Conservation (phyloP, 2,888 invertebrate species). For the Synergus japonicus region DNA sequence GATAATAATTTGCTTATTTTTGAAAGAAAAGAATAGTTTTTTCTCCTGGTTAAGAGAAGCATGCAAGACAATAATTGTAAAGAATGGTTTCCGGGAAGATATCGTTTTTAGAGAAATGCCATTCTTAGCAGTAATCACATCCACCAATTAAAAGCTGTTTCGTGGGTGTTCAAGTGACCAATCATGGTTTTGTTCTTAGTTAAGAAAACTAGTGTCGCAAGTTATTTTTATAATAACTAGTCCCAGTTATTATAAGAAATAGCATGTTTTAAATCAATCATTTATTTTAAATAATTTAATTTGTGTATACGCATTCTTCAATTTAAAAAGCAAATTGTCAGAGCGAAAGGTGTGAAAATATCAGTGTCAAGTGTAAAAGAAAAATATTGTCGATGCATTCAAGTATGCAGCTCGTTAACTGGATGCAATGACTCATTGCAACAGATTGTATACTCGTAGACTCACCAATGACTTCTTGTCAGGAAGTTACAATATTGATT, state of each 20-base stretch:
- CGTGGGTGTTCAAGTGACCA: conserved; percentile 15
- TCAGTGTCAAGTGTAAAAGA: conserved; percentile 17
- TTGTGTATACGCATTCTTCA: too few species aligned
- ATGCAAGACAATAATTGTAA: conserved; percentile 2
- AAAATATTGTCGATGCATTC: conserved; percentile 26
- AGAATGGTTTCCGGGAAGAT: conserved; percentile 36
- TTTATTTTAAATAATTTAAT: too few species aligned
- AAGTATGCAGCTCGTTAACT: conserved; percentile 28
- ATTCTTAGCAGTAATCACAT: conserved; percentile 18
- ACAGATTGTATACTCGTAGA: conserved; percentile 26
- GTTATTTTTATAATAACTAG: neutral
- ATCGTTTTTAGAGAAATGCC: conserved; percentile 13
- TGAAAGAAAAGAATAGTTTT: conserved; percentile 13
- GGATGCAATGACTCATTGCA: conserved; percentile 35
- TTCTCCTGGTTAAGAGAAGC: conserved; percentile 1
- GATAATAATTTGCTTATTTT: conserved; percentile 11
- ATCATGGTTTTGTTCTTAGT: neutral
- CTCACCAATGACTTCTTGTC: conserved; percentile 29
- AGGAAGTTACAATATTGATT: conserved; percentile 39
- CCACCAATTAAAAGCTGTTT: conserved; percentile 27
- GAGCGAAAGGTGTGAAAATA: conserved; percentile 25
- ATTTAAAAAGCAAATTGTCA: neutral
- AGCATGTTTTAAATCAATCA: neutral
- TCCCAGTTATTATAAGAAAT: neutral
- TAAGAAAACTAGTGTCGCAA: conserved; percentile 3